These are phyloP conservation scores for Beris chalybata DNA, from an alignment of 2,888 invertebrate genomes.

Conservation along the genomic window DNA sequence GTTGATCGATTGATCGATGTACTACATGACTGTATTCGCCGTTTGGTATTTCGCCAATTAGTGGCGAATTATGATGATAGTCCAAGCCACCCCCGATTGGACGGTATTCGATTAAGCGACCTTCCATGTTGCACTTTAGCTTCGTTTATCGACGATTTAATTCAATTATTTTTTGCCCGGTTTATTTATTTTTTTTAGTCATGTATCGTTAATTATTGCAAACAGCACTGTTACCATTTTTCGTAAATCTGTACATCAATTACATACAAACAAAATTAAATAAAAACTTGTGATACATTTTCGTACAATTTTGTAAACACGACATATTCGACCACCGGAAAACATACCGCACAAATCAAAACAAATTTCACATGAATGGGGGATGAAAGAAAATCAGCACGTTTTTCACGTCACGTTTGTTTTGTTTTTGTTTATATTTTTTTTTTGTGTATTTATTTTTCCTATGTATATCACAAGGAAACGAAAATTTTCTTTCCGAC, in stretches of 20 bases:
- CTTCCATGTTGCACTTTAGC: conserved; percentile 55
- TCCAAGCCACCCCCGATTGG: conserved; percentile 65
- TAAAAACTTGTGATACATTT: too few species aligned
- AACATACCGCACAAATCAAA: too few species aligned
- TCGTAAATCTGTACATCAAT: too few species aligned
- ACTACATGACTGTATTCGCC: conserved; percentile 66
- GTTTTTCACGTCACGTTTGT: too few species aligned
- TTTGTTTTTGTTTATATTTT: conserved; percentile 9
- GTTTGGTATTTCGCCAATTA: conserved; percentile 69
- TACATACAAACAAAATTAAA: too few species aligned
- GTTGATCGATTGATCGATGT: conserved; percentile 67
- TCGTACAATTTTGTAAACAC: too few species aligned
- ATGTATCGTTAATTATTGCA: neutral
- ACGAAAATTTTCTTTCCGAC: conserved; percentile 6
- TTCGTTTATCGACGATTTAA: conserved; percentile 19
- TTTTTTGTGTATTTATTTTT: conserved; percentile 1
- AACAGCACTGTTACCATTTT: too few species aligned
- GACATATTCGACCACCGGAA: too few species aligned
- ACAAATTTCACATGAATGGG: too few species aligned
- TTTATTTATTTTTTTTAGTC: conserved; percentile 1
- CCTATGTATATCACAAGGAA: conserved; percentile 24
- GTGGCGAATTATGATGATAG: conserved; percentile 66
- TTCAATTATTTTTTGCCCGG: neutral
- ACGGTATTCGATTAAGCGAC: conserved; percentile 62
- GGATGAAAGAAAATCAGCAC: too few species aligned